Conservation (phyloP, 2,888 invertebrate genomes). For the Eristalis arbustorum region DNA sequence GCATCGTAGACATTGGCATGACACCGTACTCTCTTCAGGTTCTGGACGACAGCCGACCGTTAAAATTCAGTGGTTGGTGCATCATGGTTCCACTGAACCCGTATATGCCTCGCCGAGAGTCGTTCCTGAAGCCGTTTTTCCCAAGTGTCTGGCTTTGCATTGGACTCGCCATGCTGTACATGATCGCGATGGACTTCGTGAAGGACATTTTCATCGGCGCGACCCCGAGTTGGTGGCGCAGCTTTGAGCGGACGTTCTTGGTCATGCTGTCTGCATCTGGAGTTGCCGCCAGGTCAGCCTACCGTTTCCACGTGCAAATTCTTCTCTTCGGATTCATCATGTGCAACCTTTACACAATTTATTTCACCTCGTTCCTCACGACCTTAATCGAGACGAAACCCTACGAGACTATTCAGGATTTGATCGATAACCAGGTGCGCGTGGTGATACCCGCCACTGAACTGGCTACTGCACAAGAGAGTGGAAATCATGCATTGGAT, state of each 20-base stretch:
- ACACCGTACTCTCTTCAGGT: background rate
- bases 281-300: background rate
- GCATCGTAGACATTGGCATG: background rate
- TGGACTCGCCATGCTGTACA: background rate
- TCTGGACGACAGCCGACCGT: background rate
- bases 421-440: background rate
- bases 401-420: conserved; percentile 7
- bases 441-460: background rate
- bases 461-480: background rate
- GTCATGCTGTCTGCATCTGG: background rate
- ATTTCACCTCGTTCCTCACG: conserved; percentile 28
- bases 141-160: background rate
- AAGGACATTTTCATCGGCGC: background rate
- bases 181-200: background rate
- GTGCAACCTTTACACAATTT: conserved; percentile 6
- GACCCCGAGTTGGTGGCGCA: background rate
- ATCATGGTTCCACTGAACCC: conserved; percentile 8
- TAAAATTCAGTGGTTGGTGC: background rate
- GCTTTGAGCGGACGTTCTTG: background rate
- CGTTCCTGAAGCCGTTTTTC: conserved; percentile 14
- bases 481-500: background rate
- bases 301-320: conserved; percentile 12
- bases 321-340: conserved; percentile 7
- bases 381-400: conserved; percentile 17
- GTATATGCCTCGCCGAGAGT: conserved; percentile 7